Conservation (phyloP, 37 sponge, comb jelly and placozoan species). For the Halichondria panicea region DNA sequence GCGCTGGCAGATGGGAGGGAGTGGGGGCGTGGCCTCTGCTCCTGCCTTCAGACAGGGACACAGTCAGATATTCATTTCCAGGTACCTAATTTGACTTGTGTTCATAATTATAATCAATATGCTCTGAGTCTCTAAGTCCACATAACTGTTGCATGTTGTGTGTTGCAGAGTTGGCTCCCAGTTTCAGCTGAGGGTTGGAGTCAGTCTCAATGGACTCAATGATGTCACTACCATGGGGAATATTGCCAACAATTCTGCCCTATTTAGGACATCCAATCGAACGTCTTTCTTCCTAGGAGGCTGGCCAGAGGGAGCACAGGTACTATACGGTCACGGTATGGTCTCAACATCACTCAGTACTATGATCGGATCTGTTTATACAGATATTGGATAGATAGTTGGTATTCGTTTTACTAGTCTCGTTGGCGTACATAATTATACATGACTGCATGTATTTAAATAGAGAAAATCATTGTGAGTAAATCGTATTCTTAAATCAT, state of each 20-base stretch:
- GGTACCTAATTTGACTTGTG: too few relatives aligned
- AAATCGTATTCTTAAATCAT: background rate
- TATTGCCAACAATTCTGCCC: constrained; percentile 9
- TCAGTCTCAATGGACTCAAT: background rate
- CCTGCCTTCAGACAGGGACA: background rate
- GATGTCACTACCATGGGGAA: background rate
- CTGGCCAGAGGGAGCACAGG: constrained; percentile 29
- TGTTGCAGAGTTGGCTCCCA: constrained; percentile 34
- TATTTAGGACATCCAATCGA: constrained; percentile 12
- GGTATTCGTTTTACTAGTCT: too few relatives aligned
- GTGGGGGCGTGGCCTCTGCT: background rate
- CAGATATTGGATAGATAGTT: background rate
- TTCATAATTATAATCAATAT: too few relatives aligned
- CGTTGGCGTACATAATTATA: too few relatives aligned
- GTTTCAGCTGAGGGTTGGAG: constrained; percentile 26
- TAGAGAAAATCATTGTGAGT: background rate
- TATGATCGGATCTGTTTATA: too few relatives aligned
- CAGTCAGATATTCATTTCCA: constrained; percentile 1
- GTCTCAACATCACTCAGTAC: too few relatives aligned
- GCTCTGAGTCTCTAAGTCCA: background rate
- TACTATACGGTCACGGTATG: background rate
- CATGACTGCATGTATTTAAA: too few relatives aligned
- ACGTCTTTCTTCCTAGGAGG: constrained; percentile 47
- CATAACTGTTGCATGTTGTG: background rate
- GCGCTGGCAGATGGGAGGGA: constrained; percentile 18